phyloP scores from a whole-genome alignment of 2,797 vertebrate species.

The Heliangelus exortis region DNA sequence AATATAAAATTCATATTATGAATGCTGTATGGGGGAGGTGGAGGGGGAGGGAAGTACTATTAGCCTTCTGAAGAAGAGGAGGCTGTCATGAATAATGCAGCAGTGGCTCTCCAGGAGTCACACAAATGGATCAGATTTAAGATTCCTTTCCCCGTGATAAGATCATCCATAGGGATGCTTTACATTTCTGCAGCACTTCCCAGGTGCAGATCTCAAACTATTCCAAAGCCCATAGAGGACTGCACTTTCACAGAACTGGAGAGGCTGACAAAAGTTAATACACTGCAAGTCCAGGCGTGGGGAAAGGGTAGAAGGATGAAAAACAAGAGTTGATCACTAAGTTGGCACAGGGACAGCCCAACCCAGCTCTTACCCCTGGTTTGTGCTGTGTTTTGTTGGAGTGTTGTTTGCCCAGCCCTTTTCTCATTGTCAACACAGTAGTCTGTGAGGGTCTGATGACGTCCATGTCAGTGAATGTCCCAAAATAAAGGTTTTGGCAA shows the following conservation, averaged over 20 bases:
- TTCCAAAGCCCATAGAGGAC: not conserved
- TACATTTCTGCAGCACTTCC: slow-evolving; percentile 43
- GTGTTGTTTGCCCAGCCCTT: not conserved
- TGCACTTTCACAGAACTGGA: not conserved
- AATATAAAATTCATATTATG: slow-evolving; percentile 75
- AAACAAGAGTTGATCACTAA: not conserved
- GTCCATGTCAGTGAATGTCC: not conserved
- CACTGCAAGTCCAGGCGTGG: not conserved
- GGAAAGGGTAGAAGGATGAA: not conserved
- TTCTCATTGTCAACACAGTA: not conserved
- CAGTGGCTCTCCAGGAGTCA: slow-evolving; percentile 67
- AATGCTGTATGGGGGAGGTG: slow-evolving; percentile 60
- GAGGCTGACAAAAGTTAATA: not conserved
- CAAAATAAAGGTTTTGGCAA: not conserved
- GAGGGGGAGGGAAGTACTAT: slow-evolving; percentile 65
- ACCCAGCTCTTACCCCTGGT: not conserved
- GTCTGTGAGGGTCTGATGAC: not conserved
- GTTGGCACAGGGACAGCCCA: not conserved
- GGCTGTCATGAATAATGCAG: slow-evolving; percentile 72
- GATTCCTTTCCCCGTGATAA: slow-evolving; percentile 67
- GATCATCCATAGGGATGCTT: slow-evolving; percentile 62
- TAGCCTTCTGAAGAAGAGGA: slow-evolving; percentile 73
- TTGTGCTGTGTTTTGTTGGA: not conserved
- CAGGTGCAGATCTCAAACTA: slow-evolving; percentile 37
- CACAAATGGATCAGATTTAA: slow-evolving; percentile 67